Evolutionary conservation across 1,140 invertebrate genomes (phyloP), one percentile per base, ranked within the genome.

Genomic region (Mamestra configurata): DNA sequence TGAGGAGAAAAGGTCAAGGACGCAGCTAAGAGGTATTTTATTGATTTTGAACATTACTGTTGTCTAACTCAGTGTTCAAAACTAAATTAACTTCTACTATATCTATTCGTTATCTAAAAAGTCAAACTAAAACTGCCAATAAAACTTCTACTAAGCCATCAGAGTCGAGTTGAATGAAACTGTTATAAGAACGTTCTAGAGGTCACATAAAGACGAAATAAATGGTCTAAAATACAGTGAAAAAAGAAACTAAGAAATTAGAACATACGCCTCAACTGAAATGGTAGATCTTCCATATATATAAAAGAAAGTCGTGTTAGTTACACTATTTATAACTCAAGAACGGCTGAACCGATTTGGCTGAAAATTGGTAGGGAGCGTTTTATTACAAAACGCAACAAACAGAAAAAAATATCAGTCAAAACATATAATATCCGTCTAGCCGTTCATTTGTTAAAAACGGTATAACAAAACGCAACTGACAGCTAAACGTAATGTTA

Each of bases 301-400:
- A 75, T 66, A 75, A 79, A 75, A 75, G 70, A 79, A 80, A 79
- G 66, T 79, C 66, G 77, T 79, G 77, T 71, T 79, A 79, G 78
- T 73, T 79, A 79, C 55, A 66, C 57, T 53, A 79, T 53, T 79
- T 79, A 73, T 79, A 79, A 79, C 78, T 79, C 78, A 73, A 79
- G 77, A 79, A 79, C 66, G 76, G 76, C 64, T 55, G 61, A 68
- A 78, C 75, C 22, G 75, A 77, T 77, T 51, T 77, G 59, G n/a
- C 8, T 20, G 10, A 55, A 20, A 55, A 55, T n/a, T n/a, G n/a
- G n/a, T n/a, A n/a, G n/a, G n/a, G n/a, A n/a, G n/a, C n/a, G n/a
- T n/a, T n/a, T n/a, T n/a, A n/a, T n/a, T n/a, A n/a, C n/a, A n/a
- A n/a, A n/a, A n/a, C n/a, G n/a, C n/a, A n/a, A n/a, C n/a, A n/a